These are phyloP conservation scores for Pseudomyrmex flavicornis DNA, from an alignment of 1,140 invertebrate genomes.

Conservation along the genomic window DNA sequence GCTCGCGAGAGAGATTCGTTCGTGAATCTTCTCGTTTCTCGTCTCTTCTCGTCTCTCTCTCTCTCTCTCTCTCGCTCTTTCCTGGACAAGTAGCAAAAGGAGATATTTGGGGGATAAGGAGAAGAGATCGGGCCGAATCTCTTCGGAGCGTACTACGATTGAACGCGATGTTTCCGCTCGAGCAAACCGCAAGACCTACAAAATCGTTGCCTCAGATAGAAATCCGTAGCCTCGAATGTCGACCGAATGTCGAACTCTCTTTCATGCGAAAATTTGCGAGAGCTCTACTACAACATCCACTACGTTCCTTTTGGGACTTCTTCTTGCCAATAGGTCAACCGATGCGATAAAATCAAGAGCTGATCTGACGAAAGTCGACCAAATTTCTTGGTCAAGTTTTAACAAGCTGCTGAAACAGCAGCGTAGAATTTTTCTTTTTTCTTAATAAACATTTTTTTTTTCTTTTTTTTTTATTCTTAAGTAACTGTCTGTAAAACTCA, in stretches of 20 bases:
- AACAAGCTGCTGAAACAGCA: neutral
- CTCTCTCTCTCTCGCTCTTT: neutral
- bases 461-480: too few species aligned
- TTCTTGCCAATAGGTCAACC: neutral
- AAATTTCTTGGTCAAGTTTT: neutral
- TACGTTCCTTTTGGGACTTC: neutral
- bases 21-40: neutral
- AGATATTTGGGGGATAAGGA: slow-evolving; percentile 40
- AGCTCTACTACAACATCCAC: neutral
- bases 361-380: neutral
- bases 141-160: slow-evolving; percentile 43
- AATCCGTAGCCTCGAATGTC: slow-evolving; percentile 31
- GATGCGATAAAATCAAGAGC: neutral
- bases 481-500: too few species aligned
- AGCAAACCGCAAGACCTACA: slow-evolving; percentile 51
- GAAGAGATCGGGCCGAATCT: slow-evolving; percentile 48
- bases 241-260: slow-evolving; percentile 20
- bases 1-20: neutral
- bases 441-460: too few species aligned
- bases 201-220: slow-evolving; percentile 35
- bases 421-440: neutral
- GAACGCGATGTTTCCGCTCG: slow-evolving; percentile 50
- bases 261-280: slow-evolving; percentile 32
- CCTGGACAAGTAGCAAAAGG: slow-evolving; percentile 39
- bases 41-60: neutral